These are phyloP conservation scores for Drosophila miranda DNA, from an alignment of 1,140 invertebrate species.

Conservation along the genomic window DNA sequence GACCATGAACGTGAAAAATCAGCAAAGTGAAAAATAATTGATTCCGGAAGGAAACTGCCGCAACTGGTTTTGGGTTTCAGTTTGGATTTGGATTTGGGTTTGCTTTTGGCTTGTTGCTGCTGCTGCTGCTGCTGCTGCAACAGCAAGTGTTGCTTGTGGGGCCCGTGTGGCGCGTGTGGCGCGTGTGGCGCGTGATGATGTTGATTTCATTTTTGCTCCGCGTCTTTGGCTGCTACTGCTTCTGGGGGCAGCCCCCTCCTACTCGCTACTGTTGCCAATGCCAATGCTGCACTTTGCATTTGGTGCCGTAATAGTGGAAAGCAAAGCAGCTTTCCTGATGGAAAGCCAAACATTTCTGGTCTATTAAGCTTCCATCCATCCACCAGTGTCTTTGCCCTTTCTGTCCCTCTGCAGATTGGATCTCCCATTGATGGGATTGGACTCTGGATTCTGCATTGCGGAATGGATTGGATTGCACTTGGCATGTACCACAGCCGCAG, in stretches of 20 bases:
- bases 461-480: constrained; percentile 24
- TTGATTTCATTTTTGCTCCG: constrained; percentile 1
- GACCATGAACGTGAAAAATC: constrained; percentile 74
- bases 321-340: constrained; percentile 16
- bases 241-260: neutral
- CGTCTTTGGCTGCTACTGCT: constrained; percentile 13
- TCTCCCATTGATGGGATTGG: neutral
- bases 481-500: constrained; percentile 6
- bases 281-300: constrained; percentile 36
- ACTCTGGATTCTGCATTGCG: neutral
- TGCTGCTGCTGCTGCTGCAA: constrained; percentile 5
- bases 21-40: constrained; percentile 77
- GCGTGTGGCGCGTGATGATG: neutral
- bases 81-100: constrained; percentile 21
- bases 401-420: neutral
- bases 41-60: constrained; percentile 78
- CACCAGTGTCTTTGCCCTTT: neutral
- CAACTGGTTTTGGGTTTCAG: constrained; percentile 60
- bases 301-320: constrained; percentile 67
- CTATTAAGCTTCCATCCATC: constrained; percentile 11
- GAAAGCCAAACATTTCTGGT: constrained; percentile 52
- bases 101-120: constrained; percentile 12
- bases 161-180: neutral
- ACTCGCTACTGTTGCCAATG: constrained; percentile 3
- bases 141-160: too few species aligned